Evolutionary conservation across 2,888 invertebrate species (phyloP), one percentile per base, ranked within the genome.

Genomic region (Thelaira solivaga): DNA sequence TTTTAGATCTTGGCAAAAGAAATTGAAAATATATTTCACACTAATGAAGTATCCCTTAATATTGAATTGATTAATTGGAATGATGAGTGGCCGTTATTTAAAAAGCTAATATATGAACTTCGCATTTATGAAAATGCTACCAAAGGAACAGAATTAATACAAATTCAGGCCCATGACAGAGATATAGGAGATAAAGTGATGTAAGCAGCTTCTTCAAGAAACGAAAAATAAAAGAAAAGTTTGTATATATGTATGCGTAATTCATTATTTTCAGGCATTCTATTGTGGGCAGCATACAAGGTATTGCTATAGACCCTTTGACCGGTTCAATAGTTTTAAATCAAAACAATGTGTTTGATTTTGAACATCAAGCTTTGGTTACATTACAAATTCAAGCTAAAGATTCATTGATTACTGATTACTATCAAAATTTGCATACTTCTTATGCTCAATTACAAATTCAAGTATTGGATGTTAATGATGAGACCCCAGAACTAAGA

Each of bases 71-170:
- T 89, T 29, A 93, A 95, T 88, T 91, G 91, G 90, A 95, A 94
- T 86, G 94, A 95, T 84, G 94, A 94, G 85, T 82, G 89, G 80
- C 95, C 95, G 0, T 90, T 90, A 79, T 94, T 94, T 85, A 83
- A 86, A 5, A 73, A 86, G 2, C 81, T 83, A 11, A 84, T 86
- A 4, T 86, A 88, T 34, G 88, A 83, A 0, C 90, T 89, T 0
- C 81, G 86, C 4, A 88, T 92, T 64, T 85, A 90, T 11, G 94
- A 94, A 88, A 92, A 91, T 16, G 90, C 91, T 26, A 88, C 87
- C 0, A 87, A 83, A 2, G 91, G 90, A 2, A 89, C 87, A 76
- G 74, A 80, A 4, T 90, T 94, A n/a, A 90, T 88, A 1, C 90
- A 85, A 1, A 88, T 94, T 4, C 80, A 82, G 5, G 94, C 94